Evolutionary conservation across 1,140 invertebrate genomes (phyloP).

Genomic region (Idris sp.): DNA sequence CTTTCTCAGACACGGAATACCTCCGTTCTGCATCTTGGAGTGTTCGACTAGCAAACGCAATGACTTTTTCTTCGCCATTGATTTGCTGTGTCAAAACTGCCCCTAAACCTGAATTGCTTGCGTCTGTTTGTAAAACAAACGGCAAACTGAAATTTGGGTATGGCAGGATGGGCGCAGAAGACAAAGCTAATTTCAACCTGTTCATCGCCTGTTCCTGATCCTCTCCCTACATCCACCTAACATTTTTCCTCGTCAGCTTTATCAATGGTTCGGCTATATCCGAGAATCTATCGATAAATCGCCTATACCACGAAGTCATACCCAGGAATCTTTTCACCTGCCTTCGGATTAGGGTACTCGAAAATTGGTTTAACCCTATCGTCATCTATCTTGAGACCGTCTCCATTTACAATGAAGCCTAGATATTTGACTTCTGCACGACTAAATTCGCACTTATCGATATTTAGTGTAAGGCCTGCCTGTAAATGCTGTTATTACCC

Average conservation of each 20-base stretch:
- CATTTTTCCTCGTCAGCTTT: not conserved
- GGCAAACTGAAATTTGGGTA: no score
- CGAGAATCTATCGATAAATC: not conserved
- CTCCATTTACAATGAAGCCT: conserved; percentile 48
- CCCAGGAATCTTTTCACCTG: not conserved
- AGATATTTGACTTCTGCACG: conserved; percentile 53
- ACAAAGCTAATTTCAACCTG: no score
- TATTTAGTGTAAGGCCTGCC: conserved; percentile 55
- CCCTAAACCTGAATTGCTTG: no score
- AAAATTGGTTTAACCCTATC: conserved; percentile 59
- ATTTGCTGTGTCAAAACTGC: no score
- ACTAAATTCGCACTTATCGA: conserved; percentile 61
- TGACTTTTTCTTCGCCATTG: no score
- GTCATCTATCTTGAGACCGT: conserved; percentile 61
- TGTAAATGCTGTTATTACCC: conserved; percentile 33
- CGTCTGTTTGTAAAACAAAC: no score
- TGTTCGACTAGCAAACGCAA: no score
- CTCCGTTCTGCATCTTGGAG: no score
- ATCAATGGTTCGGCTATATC: not conserved
- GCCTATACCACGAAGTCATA: no score
- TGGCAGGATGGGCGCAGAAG: no score
- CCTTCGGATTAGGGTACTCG: no score
- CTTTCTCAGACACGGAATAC: no score
- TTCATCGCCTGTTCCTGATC: not conserved
- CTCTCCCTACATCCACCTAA: not conserved